phyloP scores from a whole-genome alignment of 2,797 vertebrate genomes.

The Dicrostonyx torquatus region DNA sequence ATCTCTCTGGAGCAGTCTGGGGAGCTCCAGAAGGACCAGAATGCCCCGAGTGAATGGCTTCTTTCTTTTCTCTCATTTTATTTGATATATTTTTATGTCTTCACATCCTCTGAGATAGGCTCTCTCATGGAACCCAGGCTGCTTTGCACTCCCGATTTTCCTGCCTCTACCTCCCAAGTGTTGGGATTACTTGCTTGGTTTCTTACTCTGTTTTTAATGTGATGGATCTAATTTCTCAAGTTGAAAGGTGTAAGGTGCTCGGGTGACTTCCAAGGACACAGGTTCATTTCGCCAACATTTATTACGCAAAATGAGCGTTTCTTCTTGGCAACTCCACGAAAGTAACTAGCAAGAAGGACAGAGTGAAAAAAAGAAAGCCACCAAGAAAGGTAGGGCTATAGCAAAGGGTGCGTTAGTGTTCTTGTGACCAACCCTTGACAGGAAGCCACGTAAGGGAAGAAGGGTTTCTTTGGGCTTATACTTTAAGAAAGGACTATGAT shows the following conservation, averaged over 20 bases:
- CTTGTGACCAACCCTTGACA: neutral
- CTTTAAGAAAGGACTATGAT: neutral
- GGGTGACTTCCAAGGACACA: neutral
- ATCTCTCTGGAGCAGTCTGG: neutral
- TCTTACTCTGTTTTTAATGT: neutral
- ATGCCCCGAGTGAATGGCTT: accelerated
- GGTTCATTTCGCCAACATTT: neutral
- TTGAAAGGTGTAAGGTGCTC: neutral
- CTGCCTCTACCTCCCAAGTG: neutral
- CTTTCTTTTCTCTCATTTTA: neutral
- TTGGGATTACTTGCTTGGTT: neutral
- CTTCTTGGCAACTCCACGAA: neutral
- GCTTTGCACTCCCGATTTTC: neutral
- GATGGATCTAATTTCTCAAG: neutral
- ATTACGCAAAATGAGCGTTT: accelerated
- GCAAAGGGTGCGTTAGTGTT: neutral
- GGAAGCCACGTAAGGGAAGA: neutral
- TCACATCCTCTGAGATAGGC: neutral
- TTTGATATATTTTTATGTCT: neutral
- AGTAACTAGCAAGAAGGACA: neutral
- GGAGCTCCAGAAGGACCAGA: neutral
- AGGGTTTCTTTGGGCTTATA: neutral
- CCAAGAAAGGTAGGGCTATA: neutral
- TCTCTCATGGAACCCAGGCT: neutral
- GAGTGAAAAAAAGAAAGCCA: neutral